Evolutionary conservation across 2,113 vertebrate species (phyloP).

Genomic region (Acrocephalus kingi): DNA sequence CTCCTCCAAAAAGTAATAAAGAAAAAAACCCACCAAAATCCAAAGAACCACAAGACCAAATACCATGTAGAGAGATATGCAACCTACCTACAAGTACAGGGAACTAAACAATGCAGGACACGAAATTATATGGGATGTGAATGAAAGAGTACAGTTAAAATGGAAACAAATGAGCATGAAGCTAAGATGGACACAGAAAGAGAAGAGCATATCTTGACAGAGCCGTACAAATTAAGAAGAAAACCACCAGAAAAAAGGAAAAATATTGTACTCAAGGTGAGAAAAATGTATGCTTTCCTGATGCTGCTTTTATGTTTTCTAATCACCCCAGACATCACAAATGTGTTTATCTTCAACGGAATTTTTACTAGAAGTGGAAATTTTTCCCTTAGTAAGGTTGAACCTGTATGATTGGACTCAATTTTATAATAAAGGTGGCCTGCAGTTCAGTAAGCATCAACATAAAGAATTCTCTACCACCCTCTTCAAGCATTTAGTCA

Average conservation of each 20-base stretch:
- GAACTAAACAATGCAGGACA: not conserved
- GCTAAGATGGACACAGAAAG: not conserved
- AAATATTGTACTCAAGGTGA: not conserved
- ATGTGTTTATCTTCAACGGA: accelerated
- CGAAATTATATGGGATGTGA: not conserved
- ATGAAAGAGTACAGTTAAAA: not conserved
- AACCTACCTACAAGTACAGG: not conserved
- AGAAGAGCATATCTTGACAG: not conserved
- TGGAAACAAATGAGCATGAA: not conserved
- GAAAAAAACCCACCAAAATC: not conserved
- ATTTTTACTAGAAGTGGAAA: not conserved
- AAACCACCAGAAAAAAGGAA: not conserved
- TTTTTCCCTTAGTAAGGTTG: not conserved
- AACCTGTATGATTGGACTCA: not conserved
- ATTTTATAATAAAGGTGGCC: not conserved
- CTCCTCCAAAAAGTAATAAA: not conserved
- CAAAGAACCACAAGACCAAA: not conserved
- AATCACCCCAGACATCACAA: not conserved
- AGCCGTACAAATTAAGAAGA: not conserved
- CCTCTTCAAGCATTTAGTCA: not conserved
- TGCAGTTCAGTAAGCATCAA: not conserved
- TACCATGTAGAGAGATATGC: not conserved
- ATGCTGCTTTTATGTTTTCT: not conserved
- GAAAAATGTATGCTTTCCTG: not conserved
- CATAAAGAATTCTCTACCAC: not conserved